These are phyloP conservation scores for Caenorhabditis wallacei DNA, from an alignment of 2,888 invertebrate species.

Conservation along the genomic window DNA sequence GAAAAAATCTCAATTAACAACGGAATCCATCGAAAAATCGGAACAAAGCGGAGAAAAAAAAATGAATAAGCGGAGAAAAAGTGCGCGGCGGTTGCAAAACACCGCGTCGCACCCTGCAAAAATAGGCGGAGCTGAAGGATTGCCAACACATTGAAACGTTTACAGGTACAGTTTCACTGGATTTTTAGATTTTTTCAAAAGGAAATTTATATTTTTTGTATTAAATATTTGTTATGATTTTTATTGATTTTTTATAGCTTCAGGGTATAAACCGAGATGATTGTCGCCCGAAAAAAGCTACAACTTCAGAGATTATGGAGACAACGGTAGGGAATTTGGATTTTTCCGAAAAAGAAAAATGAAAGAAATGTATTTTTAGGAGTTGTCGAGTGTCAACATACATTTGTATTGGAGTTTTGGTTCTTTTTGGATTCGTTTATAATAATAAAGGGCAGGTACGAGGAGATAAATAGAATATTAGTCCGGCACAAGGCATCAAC, in stretches of 20 bases:
- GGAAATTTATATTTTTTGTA: neutral
- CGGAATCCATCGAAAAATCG: slow-evolving; percentile 14
- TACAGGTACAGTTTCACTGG: slow-evolving; percentile 9
- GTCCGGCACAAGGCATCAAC: no score
- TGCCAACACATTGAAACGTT: slow-evolving; percentile 58
- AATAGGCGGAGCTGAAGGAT: slow-evolving; percentile 33
- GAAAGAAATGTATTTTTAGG: slow-evolving; percentile 23
- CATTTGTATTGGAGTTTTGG: slow-evolving; percentile 45
- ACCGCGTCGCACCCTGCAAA: slow-evolving; percentile 29
- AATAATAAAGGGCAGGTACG: slow-evolving; percentile 41
- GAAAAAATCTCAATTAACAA: slow-evolving; percentile 19
- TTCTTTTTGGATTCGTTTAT: slow-evolving; percentile 50
- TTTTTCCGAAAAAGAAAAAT: slow-evolving; percentile 5
- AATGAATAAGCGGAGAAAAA: slow-evolving; percentile 6
- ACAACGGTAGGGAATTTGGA: slow-evolving; percentile 67
- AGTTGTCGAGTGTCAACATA: slow-evolving; percentile 53
- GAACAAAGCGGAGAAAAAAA: slow-evolving; percentile 11
- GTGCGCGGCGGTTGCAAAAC: slow-evolving; percentile 42
- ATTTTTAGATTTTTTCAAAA: neutral
- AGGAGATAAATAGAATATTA: no score
- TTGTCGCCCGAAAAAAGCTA: slow-evolving; percentile 73
- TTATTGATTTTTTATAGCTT: slow-evolving; percentile 21
- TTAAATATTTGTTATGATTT: slow-evolving; percentile 1
- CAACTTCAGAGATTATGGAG: slow-evolving; percentile 75
- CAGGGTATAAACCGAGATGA: slow-evolving; percentile 66